Conservation (phyloP, 2,888 invertebrate species). For the Coenonympha glycerion region DNA sequence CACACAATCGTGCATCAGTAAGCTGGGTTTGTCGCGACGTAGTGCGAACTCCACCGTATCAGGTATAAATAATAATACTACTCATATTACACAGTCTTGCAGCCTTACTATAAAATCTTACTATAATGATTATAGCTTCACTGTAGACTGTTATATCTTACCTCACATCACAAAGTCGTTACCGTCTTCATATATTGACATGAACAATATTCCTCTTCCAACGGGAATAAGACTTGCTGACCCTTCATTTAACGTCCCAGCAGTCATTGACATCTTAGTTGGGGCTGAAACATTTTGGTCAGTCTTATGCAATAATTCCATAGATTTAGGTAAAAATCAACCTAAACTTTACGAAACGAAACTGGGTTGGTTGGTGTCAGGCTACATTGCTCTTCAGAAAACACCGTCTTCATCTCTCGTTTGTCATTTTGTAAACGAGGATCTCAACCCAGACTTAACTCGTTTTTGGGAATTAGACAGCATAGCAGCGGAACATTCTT, state of each 20-base stretch:
- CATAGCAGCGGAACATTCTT: no score
- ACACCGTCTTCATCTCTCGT: not conserved
- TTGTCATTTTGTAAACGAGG: not conserved
- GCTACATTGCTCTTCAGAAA: not conserved
- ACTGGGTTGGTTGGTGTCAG: constrained; percentile 6
- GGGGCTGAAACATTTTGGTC: no score
- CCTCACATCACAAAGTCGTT: not conserved
- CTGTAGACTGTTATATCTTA: not conserved
- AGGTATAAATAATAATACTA: no score
- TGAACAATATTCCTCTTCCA: not conserved
- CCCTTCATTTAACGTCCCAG: constrained; percentile 15
- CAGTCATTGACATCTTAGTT: constrained; percentile 22
- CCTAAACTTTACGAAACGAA: no score
- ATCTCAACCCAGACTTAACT: no score
- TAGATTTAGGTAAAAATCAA: no score
- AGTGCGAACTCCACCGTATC: no score
- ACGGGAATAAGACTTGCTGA: not conserved
- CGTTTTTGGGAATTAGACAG: no score
- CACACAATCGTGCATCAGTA: not conserved
- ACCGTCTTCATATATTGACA: not conserved
- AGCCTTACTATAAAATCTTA: no score
- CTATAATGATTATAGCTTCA: no score
- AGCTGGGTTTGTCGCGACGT: not conserved
- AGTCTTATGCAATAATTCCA: no score
- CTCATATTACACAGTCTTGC: no score